These are phyloP conservation scores for Euthynnus affinis DNA, from an alignment of 2,797 vertebrate species.

Conservation along the genomic window DNA sequence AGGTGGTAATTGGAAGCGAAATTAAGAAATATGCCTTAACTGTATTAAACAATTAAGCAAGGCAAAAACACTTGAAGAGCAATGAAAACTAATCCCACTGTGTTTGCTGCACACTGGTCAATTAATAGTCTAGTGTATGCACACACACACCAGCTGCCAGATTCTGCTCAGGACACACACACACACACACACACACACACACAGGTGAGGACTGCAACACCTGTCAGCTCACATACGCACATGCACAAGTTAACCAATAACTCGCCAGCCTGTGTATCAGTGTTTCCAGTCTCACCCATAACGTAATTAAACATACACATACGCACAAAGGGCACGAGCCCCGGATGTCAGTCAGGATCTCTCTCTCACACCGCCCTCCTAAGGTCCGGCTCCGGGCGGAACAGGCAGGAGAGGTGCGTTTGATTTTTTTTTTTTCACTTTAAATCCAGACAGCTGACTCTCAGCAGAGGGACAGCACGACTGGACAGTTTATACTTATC, in stretches of 20 bases:
- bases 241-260: conserved; percentile 58
- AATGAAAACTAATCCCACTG: background rate
- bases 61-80: background rate
- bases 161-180: conserved; percentile 18
- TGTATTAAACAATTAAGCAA: background rate
- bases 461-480: background rate
- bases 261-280: conserved; percentile 3
- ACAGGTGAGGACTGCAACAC: conserved; percentile 60
- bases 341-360: conserved; percentile 81
- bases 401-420: conserved; percentile 57
- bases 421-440: conserved; percentile 32
- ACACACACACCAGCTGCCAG: conserved; percentile 2
- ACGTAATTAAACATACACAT: conserved; percentile 42
- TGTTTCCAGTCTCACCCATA: conserved; percentile 26
- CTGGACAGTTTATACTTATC: background rate
- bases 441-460: conserved; percentile 3
- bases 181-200: conserved; percentile 25
- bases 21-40: background rate
- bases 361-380: conserved; percentile 65
- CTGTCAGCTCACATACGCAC: conserved; percentile 41
- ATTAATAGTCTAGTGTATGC: background rate
- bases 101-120: background rate
- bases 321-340: conserved; percentile 26
- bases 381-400: conserved; percentile 80
- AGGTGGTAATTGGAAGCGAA: background rate